A percentile compares a stretch with the other conserved stretches of the same genome.
Evolutionary conservation across 2,113 vertebrate species (phyloP).

Genomic region (Chionomys nivalis): DNA sequence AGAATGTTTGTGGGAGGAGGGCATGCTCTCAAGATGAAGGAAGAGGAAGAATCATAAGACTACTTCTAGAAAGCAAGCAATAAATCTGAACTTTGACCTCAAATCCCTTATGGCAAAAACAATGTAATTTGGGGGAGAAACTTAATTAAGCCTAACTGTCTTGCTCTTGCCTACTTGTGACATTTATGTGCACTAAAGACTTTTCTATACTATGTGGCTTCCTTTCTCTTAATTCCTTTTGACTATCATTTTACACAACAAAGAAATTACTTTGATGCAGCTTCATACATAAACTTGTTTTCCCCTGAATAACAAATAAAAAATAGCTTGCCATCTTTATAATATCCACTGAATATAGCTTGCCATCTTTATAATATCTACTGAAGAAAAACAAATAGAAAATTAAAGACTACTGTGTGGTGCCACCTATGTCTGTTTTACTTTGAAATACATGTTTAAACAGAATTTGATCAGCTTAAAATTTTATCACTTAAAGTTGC

Average conservation of each 20-base stretch:
- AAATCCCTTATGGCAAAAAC: slow-evolving; percentile 21
- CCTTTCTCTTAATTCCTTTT: slow-evolving; percentile 59
- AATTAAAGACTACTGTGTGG: slow-evolving; percentile 61
- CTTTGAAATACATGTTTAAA: not conserved
- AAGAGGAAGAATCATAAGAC: not conserved
- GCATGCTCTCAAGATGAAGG: not conserved
- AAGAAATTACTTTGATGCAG: slow-evolving; percentile 14
- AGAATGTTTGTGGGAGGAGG: not conserved
- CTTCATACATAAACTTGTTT: not conserved
- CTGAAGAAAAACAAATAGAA: slow-evolving; percentile 58
- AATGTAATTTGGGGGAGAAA: not conserved
- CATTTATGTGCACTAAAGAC: slow-evolving; percentile 11
- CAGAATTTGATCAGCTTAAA: slow-evolving; percentile 59
- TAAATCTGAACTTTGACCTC: slow-evolving; percentile 38
- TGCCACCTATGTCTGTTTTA: slow-evolving; percentile 30
- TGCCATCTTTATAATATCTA: slow-evolving; percentile 73
- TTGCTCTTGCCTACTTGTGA: slow-evolving; percentile 8
- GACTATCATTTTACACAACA: slow-evolving; percentile 34
- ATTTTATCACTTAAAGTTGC: not conserved
- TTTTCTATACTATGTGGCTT: slow-evolving; percentile 30
- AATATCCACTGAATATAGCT: slow-evolving; percentile 63
- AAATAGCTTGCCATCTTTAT: slow-evolving; percentile 70
- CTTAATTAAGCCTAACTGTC: slow-evolving; percentile 50
- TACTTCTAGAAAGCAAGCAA: not conserved
- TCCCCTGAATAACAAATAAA: not conserved